Conservation (phyloP, 1,140 invertebrate species). For the Leptopilina clavipes region DNA sequence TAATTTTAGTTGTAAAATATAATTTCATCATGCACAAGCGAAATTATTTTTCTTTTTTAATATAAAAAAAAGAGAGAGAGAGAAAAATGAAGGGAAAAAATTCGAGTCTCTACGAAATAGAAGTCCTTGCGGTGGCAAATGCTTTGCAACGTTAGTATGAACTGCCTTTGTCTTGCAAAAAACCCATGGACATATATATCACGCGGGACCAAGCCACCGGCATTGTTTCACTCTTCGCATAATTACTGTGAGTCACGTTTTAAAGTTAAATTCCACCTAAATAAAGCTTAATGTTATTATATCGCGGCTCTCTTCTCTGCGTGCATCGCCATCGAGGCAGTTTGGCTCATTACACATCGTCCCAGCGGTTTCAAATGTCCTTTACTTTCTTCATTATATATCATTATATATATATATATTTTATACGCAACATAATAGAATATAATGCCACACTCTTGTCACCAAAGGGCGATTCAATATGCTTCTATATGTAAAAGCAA, state of each 20-base stretch:
- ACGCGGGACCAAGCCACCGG: conserved; percentile 65
- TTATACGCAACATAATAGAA: neutral
- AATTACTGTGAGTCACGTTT: conserved; percentile 74
- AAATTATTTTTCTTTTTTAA: neutral
- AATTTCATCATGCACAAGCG: neutral
- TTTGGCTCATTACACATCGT: conserved; percentile 62
- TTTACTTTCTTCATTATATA: conserved; percentile 45
- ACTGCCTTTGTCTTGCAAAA: conserved; percentile 57
- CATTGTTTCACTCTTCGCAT: conserved; percentile 74
- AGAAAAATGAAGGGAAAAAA: too few relatives aligned
- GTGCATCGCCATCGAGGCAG: conserved; percentile 54
- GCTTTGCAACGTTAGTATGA: conserved; percentile 50
- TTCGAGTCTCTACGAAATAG: conserved; percentile 45
- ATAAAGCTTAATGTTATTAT: conserved; percentile 75
- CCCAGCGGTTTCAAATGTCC: conserved; percentile 68
- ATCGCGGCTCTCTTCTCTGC: conserved; percentile 46
- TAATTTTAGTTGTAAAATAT: conserved; percentile 46
- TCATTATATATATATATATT: neutral
- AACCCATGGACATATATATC: conserved; percentile 65
- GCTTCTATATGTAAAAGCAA: neutral
- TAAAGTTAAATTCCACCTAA: conserved; percentile 74
- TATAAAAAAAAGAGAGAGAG: too few relatives aligned
- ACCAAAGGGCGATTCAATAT: neutral
- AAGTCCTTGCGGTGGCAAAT: conserved; percentile 53
- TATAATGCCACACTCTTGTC: neutral